Conservation (phyloP, 2,888 invertebrate genomes). For the Nowickia ferox region DNA sequence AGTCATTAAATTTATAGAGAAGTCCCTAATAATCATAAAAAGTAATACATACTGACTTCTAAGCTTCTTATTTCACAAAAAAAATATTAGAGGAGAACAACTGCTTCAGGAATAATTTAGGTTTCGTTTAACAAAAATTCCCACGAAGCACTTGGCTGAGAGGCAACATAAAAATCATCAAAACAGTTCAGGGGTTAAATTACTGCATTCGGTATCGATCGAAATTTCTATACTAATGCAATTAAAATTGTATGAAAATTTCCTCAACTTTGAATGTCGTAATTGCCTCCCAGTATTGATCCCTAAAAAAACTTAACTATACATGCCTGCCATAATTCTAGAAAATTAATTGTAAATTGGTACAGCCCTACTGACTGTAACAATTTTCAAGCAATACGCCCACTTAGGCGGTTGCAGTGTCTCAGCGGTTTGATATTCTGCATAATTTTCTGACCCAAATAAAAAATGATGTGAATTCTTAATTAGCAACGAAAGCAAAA, state of each 20-base stretch:
- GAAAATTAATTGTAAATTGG: neutral
- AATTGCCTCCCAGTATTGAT: too few relatives aligned
- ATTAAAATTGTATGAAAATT: too few relatives aligned
- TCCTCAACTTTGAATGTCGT: too few relatives aligned
- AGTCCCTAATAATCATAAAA: conserved; percentile 64
- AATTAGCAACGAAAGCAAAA: conserved; percentile 78
- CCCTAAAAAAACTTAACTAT: too few relatives aligned
- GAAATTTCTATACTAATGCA: too few relatives aligned
- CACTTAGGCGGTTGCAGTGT: conserved; percentile 39
- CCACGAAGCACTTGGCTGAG: too few relatives aligned
- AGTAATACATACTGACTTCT: conserved; percentile 28
- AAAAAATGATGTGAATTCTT: conserved; percentile 83
- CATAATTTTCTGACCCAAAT: conserved; percentile 83
- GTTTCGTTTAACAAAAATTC: too few relatives aligned
- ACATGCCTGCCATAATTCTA: too few relatives aligned
- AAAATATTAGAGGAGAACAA: conserved; percentile 5
- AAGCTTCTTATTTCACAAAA: neutral
- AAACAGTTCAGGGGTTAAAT: too few relatives aligned
- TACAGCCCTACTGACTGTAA: neutral
- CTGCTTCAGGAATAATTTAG: neutral
- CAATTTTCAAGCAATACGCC: conserved; percentile 13
- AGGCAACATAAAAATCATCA: too few relatives aligned
- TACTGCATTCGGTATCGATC: too few relatives aligned
- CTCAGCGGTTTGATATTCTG: conserved; percentile 76
- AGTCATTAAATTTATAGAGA: conserved; percentile 54